Evolutionary conservation across 2,888 invertebrate genomes (phyloP), one percentile per base, ranked within the genome.

Genomic region (Drosophila koepferae): DNA sequence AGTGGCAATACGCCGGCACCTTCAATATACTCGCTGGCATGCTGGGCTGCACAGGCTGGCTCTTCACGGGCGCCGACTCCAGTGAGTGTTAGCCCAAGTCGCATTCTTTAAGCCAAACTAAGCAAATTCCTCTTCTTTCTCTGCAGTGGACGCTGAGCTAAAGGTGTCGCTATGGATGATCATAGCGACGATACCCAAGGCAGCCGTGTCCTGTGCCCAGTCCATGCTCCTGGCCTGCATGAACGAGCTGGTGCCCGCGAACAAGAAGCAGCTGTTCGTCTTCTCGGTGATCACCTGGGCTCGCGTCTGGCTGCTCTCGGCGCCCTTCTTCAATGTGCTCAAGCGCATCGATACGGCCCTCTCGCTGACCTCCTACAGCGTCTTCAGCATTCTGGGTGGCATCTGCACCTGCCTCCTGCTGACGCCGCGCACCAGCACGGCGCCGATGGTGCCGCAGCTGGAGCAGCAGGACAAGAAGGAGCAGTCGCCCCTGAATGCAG

Each of bases 271-370:
- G 64, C 90, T 92, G 6, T 93, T 91, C 56, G 91, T 91, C 54
- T 93, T 93, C 73, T 93, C 93, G 0, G 92, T 93, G 34, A 91
- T 93, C 49, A 93, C 93, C 7, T 93, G 91, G 91, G 92, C 93
- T 3, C 84, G 93, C 9, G 77, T 93, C 12, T 93, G 92, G 91
- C 82, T 93, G 23, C 81, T 93, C 9, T 90, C 92, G n/a, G 93
- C 93, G 0, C 93, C 93, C 5, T 93, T 93, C 70, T 90, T 93
- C 53, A 93, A 93, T 70, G 92, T 92, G 6, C 83, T 93, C 1
- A 91, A 89, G 67, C 91, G 88, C 53, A 87, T 92, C 73, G 91
- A 93, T 67, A 88, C 91, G 0, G 91, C 93, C 3, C 74, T 93
- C 41, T 93, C 93, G 8, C 76, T 93, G 41, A 91, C 90, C 56